Base-by-base conservation (phyloP, 2,113 vertebrate species). In the Cettia cetti region DNA sequence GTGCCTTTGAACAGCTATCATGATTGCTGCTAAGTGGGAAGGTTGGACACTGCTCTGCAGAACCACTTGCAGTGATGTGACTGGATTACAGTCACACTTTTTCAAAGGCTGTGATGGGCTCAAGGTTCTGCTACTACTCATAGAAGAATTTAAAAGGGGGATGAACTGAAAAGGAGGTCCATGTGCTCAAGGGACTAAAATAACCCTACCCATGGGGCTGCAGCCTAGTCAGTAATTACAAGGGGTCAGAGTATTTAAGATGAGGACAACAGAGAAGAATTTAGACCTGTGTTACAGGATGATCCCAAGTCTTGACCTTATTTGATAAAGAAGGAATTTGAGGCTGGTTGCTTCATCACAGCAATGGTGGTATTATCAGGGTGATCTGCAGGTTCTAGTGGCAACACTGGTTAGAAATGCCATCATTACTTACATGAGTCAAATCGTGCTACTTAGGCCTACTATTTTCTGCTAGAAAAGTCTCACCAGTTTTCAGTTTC, bases 401-500 rank as follows among this genome's bases (percentile, higher is more conserved):
- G 79, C 22, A 45, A 6, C 16, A 31, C 6, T 53, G 47, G 15
- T 78, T 50, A 75, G 70, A 88, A 92, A 39, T 75, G 4, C 3
- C 10, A 1, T 69, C 52, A n/a, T 74, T 94, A 37, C 26, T 68
- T 44, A n/a, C 1, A 18, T 3, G 0, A 52, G 27, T 44, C 0
- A 63, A 82, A 49, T 76, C 16, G 15, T 13, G 28, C 70, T 72
- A 52, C 53, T 59, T 35, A 49, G 53, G 26, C 26, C n/a, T 72
- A 10, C 63, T 57, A 4, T 66, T 60, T 90, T 61, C 45, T 90
- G 17, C 37, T 89, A 26, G 54, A n/a, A 77, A 86, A 77, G 64
- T 89, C 80, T 86, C 63, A 74, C 71, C 54, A 37, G 89, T 92
- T 90, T 95, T 83, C 52, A 66, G 27, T 94, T 94, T 92, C 80